These are phyloP conservation scores for Chrysochloris asiatica DNA, from an alignment of 2,113 vertebrate genomes.

Conservation along the genomic window DNA sequence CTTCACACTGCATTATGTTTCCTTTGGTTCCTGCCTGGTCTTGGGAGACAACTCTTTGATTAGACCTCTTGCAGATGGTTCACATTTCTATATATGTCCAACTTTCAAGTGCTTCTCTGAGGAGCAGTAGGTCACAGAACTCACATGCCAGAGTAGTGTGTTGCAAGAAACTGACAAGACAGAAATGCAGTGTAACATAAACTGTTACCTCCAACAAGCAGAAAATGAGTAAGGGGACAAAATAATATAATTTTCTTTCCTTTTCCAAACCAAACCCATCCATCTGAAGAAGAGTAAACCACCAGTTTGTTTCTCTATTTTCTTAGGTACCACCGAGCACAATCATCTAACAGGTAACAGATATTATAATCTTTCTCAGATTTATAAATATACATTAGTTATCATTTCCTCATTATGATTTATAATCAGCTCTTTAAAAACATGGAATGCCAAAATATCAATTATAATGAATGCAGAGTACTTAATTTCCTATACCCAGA, in stretches of 20 bases:
- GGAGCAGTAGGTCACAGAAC: constrained; percentile 16
- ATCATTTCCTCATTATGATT: background rate
- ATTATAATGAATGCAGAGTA: constrained; percentile 5
- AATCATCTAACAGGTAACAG: background rate
- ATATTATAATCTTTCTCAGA: constrained; percentile 21
- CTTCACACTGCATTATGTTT: constrained; percentile 30
- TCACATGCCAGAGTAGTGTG: background rate
- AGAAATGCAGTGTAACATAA: background rate
- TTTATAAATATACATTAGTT: background rate
- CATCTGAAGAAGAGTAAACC: background rate
- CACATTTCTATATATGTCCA: constrained; percentile 38
- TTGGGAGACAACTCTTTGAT: constrained; percentile 15
- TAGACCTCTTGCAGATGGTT: no score
- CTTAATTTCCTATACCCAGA: constrained; percentile 27
- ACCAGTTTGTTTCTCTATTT: constrained; percentile 24
- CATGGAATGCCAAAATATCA: background rate
- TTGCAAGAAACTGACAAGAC: constrained; percentile 23
- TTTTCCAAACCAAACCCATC: constrained; percentile 43
- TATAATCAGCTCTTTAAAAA: constrained; percentile 52
- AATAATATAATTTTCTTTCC: background rate
- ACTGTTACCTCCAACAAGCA: background rate
- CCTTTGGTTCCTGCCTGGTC: background rate
- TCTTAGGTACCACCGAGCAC: constrained; percentile 3
- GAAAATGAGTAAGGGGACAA: constrained; percentile 23
- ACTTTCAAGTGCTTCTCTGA: constrained; percentile 39